Percentiles rank a stretch among this genome's conserved stretches.
Evolutionary conservation across 1,140 invertebrate species (phyloP).

Genomic region (Sminthurinus signatus): DNA sequence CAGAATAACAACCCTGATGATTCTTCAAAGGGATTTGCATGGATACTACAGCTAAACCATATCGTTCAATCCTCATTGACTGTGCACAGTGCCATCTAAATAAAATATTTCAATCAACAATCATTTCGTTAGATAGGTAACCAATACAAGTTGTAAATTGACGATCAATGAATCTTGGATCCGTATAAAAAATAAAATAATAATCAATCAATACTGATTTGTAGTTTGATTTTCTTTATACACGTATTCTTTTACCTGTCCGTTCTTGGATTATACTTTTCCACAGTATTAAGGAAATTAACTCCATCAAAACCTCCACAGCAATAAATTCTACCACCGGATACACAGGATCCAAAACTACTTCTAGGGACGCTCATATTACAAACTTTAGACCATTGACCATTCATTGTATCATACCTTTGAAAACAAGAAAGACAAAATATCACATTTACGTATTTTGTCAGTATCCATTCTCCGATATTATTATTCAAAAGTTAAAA

Average conservation of each 20-base stretch:
- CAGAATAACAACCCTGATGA: constrained; percentile 6
- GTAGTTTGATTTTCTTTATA: background rate
- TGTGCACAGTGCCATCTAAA: constrained; percentile 44
- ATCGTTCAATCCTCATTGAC: constrained; percentile 44
- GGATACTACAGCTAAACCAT: constrained; percentile 42
- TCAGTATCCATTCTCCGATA: too few species aligned
- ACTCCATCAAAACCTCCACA: constrained; percentile 50
- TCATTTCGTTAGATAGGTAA: background rate
- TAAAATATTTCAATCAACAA: background rate
- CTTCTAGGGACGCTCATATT: constrained; percentile 45
- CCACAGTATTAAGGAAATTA: constrained; percentile 49
- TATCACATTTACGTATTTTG: too few species aligned
- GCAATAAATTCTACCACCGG: constrained; percentile 48
- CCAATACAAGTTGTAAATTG: background rate
- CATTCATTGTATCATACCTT: constrained; percentile 43
- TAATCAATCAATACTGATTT: background rate
- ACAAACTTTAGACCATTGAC: constrained; percentile 44
- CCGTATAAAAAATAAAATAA: constrained; percentile 7
- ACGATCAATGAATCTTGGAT: too few species aligned
- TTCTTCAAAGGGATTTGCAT: constrained; percentile 41
- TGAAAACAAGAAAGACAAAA: constrained; percentile 18
- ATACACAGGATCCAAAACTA: constrained; percentile 44
- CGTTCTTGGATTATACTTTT: constrained; percentile 48
- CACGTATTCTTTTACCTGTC: constrained; percentile 48
- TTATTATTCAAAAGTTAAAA: too few species aligned